Conservation (phyloP, 2,797 vertebrate genomes). For the Liparis tanakae region DNA sequence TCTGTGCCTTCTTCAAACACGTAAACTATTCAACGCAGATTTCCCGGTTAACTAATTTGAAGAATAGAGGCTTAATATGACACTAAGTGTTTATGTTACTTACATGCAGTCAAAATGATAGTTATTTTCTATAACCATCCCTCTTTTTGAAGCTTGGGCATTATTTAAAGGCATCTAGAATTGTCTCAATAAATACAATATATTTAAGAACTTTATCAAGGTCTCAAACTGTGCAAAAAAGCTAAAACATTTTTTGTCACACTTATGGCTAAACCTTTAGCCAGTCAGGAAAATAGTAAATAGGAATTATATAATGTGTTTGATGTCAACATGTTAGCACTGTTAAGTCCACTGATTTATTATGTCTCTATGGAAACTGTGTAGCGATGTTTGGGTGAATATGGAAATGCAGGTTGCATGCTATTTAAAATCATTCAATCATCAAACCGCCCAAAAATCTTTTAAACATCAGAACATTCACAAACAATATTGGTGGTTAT, state of each 20-base stretch:
- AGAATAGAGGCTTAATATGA: neutral
- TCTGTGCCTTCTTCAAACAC: slow-evolving; percentile 21
- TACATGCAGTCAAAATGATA: neutral
- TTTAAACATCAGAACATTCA: neutral
- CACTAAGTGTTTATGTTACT: neutral
- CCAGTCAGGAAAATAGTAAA: neutral
- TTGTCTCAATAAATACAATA: neutral
- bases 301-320: neutral
- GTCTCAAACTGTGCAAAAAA: neutral
- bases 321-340: neutral
- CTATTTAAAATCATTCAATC: neutral
- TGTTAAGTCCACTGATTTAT: neutral
- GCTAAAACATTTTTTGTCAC: too few relatives aligned
- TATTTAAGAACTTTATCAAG: neutral
- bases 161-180: neutral
- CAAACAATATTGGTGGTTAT: neutral
- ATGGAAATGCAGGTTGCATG: neutral
- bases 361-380: neutral
- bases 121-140: too few relatives aligned
- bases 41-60: slow-evolving; percentile 5
- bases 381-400: neutral
- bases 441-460: neutral
- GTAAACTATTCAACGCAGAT: slow-evolving; percentile 19
- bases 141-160: neutral
- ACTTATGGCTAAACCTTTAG: neutral